A percentile compares a stretch with the other conserved stretches of the same genome.
These are phyloP conservation scores for Onthophagus taurus DNA, from an alignment of 1,140 invertebrate species.

Conservation along the genomic window DNA sequence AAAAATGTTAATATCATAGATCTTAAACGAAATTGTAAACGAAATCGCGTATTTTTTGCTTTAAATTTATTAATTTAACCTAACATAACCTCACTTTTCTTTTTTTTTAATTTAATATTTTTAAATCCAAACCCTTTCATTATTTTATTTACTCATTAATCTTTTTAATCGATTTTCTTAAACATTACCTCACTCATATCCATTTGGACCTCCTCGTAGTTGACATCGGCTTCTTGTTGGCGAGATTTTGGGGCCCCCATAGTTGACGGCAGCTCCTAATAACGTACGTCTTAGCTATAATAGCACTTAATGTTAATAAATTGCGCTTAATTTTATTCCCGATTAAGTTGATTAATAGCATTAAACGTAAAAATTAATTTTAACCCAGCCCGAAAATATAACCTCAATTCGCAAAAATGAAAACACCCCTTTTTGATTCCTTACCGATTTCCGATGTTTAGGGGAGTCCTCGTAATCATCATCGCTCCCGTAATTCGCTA, in stretches of 20 bases:
- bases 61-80: neutral
- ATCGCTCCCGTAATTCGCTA: constrained; percentile 52
- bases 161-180: no score
- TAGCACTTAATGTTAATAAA: constrained; percentile 9
- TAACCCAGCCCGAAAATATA: no score
- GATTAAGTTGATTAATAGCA: neutral
- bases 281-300: constrained; percentile 32
- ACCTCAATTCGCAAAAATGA: no score
- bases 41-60: neutral
- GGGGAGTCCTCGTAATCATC: constrained; percentile 46
- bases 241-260: no score
- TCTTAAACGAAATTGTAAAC: constrained; percentile 5
- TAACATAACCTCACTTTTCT: no score
- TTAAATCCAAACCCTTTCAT: no score
- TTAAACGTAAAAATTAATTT: no score
- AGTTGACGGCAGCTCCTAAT: constrained; percentile 25
- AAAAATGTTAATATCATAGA: constrained; percentile 39
- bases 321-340: neutral
- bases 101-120: no score
- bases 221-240: constrained; percentile 34
- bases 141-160: no score
- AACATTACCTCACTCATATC: constrained; percentile 48
- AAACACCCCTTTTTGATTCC: constrained; percentile 5
- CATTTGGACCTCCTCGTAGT: constrained; percentile 49
- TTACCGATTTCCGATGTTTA: constrained; percentile 29